Evolutionary conservation across 2,888 invertebrate species (phyloP), one percentile per base, ranked within the genome.

Genomic region (Tachina grossa): DNA sequence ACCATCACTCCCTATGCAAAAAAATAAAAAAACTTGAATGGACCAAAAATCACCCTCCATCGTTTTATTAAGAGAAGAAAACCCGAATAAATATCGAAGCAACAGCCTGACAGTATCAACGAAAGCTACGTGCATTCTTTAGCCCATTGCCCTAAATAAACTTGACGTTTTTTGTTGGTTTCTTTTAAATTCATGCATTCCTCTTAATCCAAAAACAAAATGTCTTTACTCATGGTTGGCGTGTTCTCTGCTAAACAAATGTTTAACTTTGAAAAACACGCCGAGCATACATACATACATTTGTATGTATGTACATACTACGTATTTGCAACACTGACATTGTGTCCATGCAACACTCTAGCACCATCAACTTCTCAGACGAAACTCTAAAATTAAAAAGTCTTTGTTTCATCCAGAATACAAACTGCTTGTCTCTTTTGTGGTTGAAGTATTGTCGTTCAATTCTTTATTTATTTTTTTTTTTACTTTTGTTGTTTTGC

Each of bases 131-230:
- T 63, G 45, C 47, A 31, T 75, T 63, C 63, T 63, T 85, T 87
- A 88, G 87, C 87, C 88, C 86, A 88, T 82, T 88, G 87, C 87
- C 89, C 88, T 84, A 87, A 88, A 88, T 89, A 87, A 71, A 22
- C 59, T 74, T 68, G 65, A 22, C 49, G 69, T 66, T 39, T 45
- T 19, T 57, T 51, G 49, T 61, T 65, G n/a, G 69, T 49, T 76
- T 53, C 65, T 72, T 59, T 41, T 41, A 39, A 63, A 51, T 74
- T 43, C 49, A 65, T 71, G 69, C 55, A 47, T 59, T 87, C 81
- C 86, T 87, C 85, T 83, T 83, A 57, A 76, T 66, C 53, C 65
- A 71, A 65, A 31, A 79, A 66, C 63, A 47, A 75, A 80, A 80
- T 76, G 77, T 84, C 77, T 84, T 81, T 68, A 51, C 65, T 80